These are phyloP conservation scores for Acromyrmex heyeri DNA, from an alignment of 1,140 invertebrate genomes.

Conservation along the genomic window DNA sequence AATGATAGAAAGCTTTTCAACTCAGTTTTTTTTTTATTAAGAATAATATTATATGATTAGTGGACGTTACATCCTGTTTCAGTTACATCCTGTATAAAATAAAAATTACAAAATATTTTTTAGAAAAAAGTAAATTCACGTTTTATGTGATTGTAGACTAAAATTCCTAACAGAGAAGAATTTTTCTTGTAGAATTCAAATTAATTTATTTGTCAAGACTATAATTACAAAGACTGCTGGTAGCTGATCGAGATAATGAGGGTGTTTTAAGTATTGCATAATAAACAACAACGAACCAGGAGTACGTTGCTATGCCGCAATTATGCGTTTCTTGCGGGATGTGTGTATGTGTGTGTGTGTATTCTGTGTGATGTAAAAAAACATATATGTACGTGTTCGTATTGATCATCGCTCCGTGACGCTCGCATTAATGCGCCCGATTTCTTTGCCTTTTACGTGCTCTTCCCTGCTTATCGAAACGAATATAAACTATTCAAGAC, in stretches of 20 bases:
- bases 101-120: neutral
- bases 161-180: neutral
- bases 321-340: constrained; percentile 6
- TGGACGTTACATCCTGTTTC: no score
- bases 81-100: no score
- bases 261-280: constrained; percentile 36
- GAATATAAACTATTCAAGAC: neutral
- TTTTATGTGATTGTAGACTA: neutral
- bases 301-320: constrained; percentile 31
- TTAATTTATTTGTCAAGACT: constrained; percentile 2
- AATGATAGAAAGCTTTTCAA: no score
- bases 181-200: neutral
- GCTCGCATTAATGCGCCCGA: constrained; percentile 40
- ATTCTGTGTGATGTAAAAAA: constrained; percentile 29
- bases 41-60: no score
- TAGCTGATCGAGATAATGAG: constrained; percentile 55
- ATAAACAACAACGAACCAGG: constrained; percentile 46
- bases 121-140: neutral
- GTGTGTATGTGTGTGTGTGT: neutral
- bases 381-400: constrained; percentile 48
- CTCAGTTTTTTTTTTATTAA: no score
- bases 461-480: constrained; percentile 8
- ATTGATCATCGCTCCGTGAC: constrained; percentile 70
- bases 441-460: constrained; percentile 8
- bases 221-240: constrained; percentile 41